Evolutionary conservation across 2,113 vertebrate species (phyloP), one percentile per base, ranked within the genome.

Genomic region (Ariopsis seemanni): DNA sequence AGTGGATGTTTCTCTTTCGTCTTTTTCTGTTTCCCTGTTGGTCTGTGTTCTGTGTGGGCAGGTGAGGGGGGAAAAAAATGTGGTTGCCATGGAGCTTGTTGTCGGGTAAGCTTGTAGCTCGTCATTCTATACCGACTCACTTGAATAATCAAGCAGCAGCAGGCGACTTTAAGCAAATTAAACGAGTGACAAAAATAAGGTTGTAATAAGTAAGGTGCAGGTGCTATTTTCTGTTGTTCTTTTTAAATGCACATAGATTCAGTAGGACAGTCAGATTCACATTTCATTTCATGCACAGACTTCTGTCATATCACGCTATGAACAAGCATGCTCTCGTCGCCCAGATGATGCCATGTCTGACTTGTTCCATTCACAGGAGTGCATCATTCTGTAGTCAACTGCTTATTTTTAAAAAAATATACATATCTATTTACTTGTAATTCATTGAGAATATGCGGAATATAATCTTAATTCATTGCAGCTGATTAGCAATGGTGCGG

Each of bases 71-170:
- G 27, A 75, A 85, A 30, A 30, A 34, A 82, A 22, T 34, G 4
- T 57, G 74, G 90, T 89, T 87, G 87, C 85, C 83, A 89, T 85
- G 88, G 90, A 72, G 90, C 85, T 89, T 75, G 62, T 90, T 89
- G 71, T 82, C 20, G 80, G 69, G 71, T 82, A 83, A 74, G 87
- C 65, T 77, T n/a, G 69, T 87, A 84, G 80, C 77, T 81, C 75
- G 75, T 81, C 65, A 57, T 65, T 85, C 80, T 75, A 77, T 58
- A 75, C 87, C 27, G n/a, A 65, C 34, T 83, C 42, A 5, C 22
- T 71, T 75, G 57, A 85, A 87, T 88, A 77, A 85, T 89, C 57
- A 7, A 78, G 42, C 42, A 42, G 42, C 67, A 58, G 67, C 34
- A 5, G 48, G 74, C 22, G 18, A 83, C 62, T 20, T 30, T 78